Evolutionary conservation across 2,797 vertebrate species (phyloP), one percentile per base, ranked within the genome.

Genomic region (Arremon brunneinucha): DNA sequence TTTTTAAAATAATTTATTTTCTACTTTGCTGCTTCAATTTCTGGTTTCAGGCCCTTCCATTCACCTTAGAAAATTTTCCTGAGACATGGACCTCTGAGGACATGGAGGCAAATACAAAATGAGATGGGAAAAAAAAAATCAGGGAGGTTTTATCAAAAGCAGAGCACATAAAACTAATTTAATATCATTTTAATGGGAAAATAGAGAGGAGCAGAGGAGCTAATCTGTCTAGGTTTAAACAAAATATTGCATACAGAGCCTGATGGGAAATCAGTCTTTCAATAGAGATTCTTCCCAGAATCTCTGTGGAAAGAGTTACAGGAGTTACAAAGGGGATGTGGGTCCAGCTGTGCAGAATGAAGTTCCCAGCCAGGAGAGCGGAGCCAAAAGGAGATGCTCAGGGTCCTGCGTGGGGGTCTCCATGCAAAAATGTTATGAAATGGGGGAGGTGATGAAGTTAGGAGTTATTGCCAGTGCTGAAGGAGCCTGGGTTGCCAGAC

Each of bases 111-210:
- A 87, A 94, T 44, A 59, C 7, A 70, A 70, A 93, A 85, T 30
- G 68, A 92, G 62, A 72, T 43, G 35, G 27, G 3, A n/a, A 59
- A 84, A 71, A 56, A 71, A 71, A 80, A 64, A 49, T n/a, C 59
- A 59, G 35, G 39, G 30, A 60, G 68, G 68, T 67, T 96, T 95
- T 94, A 87, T 95, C 90, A 70, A 65, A 91, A 82, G 81, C 55
- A 93, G 77, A 95, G 88, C 89, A 76, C 63, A 93, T 95, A 89
- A 90, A 80, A 62, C 90, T 95, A 92, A 96, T 95, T 96, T 94
- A 92, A 93, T 90, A 92, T 87, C 14, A 76, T 90, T 93, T 90
- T 69, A 94, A 84, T 67, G 89, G 81, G 78, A 92, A 95, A 95
- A 92, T 65, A 78, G 89, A 95, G 86, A 87, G 78, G 43, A 96